Percentiles rank a stretch among this genome's conserved stretches.
phyloP scores from a whole-genome alignment of 2,113 vertebrate species.

The Ptilonorhynchus violaceus region DNA sequence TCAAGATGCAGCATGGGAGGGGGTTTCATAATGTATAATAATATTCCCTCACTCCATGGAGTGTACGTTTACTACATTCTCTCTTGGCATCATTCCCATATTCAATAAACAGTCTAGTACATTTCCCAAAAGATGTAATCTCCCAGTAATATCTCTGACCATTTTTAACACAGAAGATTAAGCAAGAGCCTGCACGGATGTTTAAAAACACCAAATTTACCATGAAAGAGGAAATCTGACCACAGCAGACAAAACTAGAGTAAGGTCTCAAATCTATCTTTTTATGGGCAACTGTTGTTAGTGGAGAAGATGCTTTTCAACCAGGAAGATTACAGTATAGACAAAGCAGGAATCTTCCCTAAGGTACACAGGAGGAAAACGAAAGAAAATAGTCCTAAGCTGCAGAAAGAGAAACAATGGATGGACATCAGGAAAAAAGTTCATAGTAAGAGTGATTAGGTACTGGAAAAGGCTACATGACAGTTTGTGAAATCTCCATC shows the following conservation, averaged over 20 bases:
- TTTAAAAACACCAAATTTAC: neutral
- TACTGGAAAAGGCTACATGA: neutral
- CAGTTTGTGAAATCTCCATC: neutral
- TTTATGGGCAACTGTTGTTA: neutral
- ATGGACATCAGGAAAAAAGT: neutral
- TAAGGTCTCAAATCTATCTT: neutral
- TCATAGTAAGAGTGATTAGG: neutral
- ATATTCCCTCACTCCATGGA: neutral
- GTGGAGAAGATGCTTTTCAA: neutral
- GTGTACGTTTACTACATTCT: neutral
- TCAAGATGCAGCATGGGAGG: neutral
- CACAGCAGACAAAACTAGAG: neutral
- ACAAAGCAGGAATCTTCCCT: neutral
- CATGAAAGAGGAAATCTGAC: neutral
- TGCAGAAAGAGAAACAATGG: neutral
- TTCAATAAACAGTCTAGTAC: neutral
- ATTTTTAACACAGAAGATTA: neutral
- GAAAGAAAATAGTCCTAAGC: neutral
- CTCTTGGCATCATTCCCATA: neutral
- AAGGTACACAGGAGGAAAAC: neutral
- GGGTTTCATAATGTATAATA: rapidly evolving
- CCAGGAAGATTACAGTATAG: neutral
- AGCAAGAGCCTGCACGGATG: neutral
- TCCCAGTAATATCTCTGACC: neutral
- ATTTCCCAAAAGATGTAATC: neutral